Percentiles rank a stretch among this genome's conserved stretches.
Conservation (phyloP, 2,888 invertebrate genomes). For the Xestia rhomboidea region DNA sequence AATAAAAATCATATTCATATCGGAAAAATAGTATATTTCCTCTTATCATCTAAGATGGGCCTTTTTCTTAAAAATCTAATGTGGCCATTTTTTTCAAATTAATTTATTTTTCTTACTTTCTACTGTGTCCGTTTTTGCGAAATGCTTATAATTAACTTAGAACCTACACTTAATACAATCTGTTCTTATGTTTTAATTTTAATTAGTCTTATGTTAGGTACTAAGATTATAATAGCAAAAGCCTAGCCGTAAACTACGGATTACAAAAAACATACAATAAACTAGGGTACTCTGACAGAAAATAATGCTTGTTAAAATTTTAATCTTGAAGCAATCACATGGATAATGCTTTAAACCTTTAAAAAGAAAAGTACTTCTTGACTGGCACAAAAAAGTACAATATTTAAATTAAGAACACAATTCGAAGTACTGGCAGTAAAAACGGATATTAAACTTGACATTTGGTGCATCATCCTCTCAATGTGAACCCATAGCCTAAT, state of each 20-base stretch:
- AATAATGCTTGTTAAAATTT: background rate
- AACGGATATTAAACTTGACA: background rate
- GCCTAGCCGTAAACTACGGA: conserved; percentile 62
- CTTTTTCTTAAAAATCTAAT: conserved; percentile 53
- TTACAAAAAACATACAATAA: conserved; percentile 64
- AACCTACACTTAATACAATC: conserved; percentile 60
- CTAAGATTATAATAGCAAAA: conserved; percentile 63
- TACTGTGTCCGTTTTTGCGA: conserved; percentile 66
- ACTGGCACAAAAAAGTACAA: background rate
- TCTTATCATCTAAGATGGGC: conserved; percentile 64
- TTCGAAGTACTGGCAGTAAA: background rate
- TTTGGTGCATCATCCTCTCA: background rate
- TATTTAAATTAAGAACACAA: background rate
- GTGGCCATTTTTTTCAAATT: conserved; percentile 52
- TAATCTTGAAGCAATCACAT: background rate
- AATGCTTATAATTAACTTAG: conserved; percentile 67
- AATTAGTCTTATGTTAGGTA: conserved; percentile 70
- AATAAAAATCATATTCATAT: conserved; percentile 59
- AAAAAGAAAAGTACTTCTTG: background rate
- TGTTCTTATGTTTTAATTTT: conserved; percentile 50
- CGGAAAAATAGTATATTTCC: conserved; percentile 68
- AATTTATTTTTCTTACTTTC: conserved; percentile 55
- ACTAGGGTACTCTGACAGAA: conserved; percentile 29
- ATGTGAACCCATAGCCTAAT: conserved; percentile 64
- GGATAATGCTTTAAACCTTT: background rate